phyloP scores from a whole-genome alignment of 1,140 invertebrate genomes.

The Drosophila sulfurigaster region DNA sequence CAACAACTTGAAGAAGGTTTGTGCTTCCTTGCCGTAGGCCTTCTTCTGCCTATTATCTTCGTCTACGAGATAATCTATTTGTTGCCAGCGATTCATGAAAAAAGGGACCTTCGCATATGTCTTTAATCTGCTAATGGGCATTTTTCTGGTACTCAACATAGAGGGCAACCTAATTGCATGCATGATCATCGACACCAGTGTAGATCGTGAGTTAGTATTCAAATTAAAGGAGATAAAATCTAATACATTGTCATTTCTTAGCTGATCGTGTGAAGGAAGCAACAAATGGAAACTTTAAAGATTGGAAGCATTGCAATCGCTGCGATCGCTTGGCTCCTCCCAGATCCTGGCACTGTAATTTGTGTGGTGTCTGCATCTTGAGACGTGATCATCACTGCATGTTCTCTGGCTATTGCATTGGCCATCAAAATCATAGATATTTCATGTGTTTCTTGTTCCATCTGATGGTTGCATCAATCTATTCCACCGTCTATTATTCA shows the following conservation, averaged over 20 bases:
- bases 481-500: constrained; percentile 87
- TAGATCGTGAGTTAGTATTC: constrained; percentile 47
- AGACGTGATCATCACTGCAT: constrained; percentile 98
- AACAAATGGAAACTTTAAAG: not conserved
- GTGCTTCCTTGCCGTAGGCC: constrained; percentile 48
- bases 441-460: constrained; percentile 93
- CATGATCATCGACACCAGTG: constrained; percentile 71
- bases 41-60: constrained; percentile 59
- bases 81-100: constrained; percentile 86
- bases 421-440: constrained; percentile 94
- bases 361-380: constrained; percentile 92
- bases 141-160: constrained; percentile 87
- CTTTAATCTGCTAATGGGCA: constrained; percentile 87
- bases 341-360: constrained; percentile 94
- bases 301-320: constrained; percentile 44
- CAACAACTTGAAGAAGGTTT: constrained; percentile 43
- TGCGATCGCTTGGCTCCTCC: constrained; percentile 90
- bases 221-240: not conserved
- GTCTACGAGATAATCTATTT: constrained; percentile 88
- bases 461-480: not conserved
- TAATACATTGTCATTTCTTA: not conserved
- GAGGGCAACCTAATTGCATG: constrained; percentile 84
- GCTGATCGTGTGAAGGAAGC: not conserved
- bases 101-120: constrained; percentile 68
- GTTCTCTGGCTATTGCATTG: constrained; percentile 96